Conservation (phyloP, 2,888 invertebrate genomes). For the Gryllus longicercus region DNA sequence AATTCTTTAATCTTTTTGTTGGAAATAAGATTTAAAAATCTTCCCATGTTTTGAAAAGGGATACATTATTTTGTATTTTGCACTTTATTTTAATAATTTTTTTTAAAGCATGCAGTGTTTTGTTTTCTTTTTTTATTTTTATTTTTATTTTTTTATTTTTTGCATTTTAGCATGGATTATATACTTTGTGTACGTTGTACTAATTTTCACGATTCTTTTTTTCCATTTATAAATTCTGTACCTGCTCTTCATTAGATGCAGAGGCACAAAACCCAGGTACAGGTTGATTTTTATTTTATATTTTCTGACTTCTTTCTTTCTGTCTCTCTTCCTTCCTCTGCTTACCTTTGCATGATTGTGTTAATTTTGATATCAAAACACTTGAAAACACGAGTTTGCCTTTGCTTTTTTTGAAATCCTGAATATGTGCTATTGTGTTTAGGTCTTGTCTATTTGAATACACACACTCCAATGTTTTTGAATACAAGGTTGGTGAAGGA, state of each 20-base stretch:
- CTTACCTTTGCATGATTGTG: conserved; percentile 17
- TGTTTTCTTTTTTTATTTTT: conserved; percentile 25
- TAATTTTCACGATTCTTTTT: conserved; percentile 42
- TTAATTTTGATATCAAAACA: no score
- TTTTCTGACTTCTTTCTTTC: conserved; percentile 28
- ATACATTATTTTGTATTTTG: no score
- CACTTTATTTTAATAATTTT: no score
- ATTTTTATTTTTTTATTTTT: conserved; percentile 43
- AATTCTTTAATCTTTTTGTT: no score
- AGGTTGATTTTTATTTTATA: conserved; percentile 32
- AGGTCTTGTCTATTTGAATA: no score
- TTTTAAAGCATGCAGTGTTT: background rate
- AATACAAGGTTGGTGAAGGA: no score
- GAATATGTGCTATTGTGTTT: no score
- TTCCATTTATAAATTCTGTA: conserved; percentile 43
- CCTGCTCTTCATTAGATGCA: conserved; percentile 40
- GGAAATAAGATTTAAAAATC: no score
- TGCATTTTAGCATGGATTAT: conserved; percentile 36
- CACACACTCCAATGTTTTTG: no score
- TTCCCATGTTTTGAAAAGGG: no score
- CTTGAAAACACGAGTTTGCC: no score
- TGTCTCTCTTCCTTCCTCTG: conserved; percentile 29
- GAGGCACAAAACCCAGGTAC: conserved; percentile 38
- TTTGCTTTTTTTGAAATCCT: no score
- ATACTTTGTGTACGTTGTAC: conserved; percentile 38